A percentile compares a stretch with the other conserved stretches of the same genome.
Evolutionary conservation across 1,140 invertebrate species (phyloP).

Genomic region (Melipona quadrifasciata): DNA sequence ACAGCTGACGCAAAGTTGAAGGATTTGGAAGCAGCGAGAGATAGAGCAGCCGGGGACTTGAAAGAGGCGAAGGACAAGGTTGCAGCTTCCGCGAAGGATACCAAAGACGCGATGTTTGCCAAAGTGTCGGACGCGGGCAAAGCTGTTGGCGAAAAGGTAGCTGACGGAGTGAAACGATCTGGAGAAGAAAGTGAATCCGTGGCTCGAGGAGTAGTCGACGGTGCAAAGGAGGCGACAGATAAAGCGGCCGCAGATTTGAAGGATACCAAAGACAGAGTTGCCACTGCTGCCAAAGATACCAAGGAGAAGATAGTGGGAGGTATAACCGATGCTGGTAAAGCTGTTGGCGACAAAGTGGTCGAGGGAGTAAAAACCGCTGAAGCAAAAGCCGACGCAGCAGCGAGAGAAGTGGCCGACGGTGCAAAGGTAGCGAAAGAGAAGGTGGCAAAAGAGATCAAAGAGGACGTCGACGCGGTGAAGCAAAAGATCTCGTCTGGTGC

Average conservation of each 20-base stretch:
- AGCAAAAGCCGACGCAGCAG: slow-evolving; percentile 27
- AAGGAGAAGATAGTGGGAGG: slow-evolving; percentile 7
- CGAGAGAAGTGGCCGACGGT: slow-evolving; percentile 25
- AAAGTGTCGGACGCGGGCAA: slow-evolving; percentile 26
- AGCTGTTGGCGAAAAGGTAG: slow-evolving; percentile 36
- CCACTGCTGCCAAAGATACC: slow-evolving; percentile 40
- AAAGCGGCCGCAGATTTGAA: slow-evolving; percentile 36
- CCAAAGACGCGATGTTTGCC: slow-evolving; percentile 15
- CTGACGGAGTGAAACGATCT: slow-evolving; percentile 3
- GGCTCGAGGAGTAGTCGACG: slow-evolving; percentile 24
- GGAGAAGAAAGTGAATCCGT: slow-evolving; percentile 23
- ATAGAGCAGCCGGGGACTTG: neutral
- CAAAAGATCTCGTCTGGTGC: slow-evolving; percentile 33
- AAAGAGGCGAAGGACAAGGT: slow-evolving; percentile 10
- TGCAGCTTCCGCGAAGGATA: neutral
- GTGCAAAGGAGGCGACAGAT: slow-evolving; percentile 49
- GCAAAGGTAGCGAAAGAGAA: slow-evolving; percentile 27
- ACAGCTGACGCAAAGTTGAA: slow-evolving; percentile 24
- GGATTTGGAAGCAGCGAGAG: slow-evolving; percentile 17
- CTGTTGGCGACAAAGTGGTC: slow-evolving; percentile 9
- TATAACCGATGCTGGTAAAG: slow-evolving; percentile 7
- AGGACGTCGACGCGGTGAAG: slow-evolving; percentile 22
- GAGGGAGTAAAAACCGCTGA: slow-evolving; percentile 3
- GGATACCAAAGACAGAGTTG: slow-evolving; percentile 39
- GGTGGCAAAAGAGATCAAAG: neutral